phyloP scores from a whole-genome alignment of 2,113 vertebrate genomes.

The Helogale parvula region DNA sequence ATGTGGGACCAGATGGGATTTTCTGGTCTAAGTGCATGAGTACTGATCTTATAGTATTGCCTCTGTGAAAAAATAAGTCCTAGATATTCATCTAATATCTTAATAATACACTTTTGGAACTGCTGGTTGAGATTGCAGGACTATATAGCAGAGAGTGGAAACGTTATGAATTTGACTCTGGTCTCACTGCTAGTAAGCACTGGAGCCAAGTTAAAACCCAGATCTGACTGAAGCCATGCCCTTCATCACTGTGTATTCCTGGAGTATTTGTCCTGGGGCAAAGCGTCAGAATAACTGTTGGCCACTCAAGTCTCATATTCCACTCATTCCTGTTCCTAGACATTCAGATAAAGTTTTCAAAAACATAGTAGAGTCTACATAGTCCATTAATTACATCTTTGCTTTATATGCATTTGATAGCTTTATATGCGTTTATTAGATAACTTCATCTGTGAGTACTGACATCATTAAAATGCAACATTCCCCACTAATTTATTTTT shows the following conservation, averaged over 20 bases:
- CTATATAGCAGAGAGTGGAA: background rate
- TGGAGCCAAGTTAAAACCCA: background rate
- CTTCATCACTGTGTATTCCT: background rate
- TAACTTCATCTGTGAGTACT: background rate
- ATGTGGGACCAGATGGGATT: background rate
- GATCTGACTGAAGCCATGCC: background rate
- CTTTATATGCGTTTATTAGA: background rate
- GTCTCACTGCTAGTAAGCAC: background rate
- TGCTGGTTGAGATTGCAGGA: background rate
- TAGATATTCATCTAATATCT: background rate
- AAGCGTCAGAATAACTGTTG: background rate
- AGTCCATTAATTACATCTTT: background rate
- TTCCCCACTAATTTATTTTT: slow-evolving; percentile 45
- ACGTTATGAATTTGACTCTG: background rate
- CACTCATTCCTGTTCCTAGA: background rate
- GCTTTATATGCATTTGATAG: background rate
- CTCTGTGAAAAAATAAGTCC: background rate
- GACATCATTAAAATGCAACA: background rate
- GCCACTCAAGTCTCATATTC: background rate
- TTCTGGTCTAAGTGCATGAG: background rate
- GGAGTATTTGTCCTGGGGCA: background rate
- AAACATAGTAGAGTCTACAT: background rate
- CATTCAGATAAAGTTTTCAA: slow-evolving; percentile 6
- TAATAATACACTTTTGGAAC: background rate
- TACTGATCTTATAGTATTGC: background rate